Conservation (phyloP, 1,140 invertebrate species). For the Sitodiplosis mosellana region DNA sequence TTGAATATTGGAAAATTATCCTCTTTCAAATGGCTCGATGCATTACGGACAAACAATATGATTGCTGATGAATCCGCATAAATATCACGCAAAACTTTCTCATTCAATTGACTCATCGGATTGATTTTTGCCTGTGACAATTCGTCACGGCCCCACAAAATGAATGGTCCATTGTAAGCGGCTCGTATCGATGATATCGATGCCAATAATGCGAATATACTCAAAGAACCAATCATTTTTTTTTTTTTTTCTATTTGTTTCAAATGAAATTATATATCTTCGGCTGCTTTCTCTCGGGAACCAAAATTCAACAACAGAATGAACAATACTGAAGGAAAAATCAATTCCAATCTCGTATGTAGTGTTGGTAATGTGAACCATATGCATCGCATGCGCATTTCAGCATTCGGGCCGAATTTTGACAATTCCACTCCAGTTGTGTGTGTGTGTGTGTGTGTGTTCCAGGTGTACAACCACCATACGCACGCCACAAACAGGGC, state of each 20-base stretch:
- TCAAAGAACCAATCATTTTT: not conserved
- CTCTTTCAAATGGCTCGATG: constrained; percentile 6
- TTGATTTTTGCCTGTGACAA: constrained; percentile 26
- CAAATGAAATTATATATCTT: not conserved
- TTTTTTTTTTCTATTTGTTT: not conserved
- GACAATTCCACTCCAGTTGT: too few species aligned
- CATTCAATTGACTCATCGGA: constrained; percentile 27
- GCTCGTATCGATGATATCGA: constrained; percentile 7
- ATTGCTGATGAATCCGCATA: constrained; percentile 19
- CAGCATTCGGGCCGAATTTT: too few species aligned
- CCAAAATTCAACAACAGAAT: not conserved
- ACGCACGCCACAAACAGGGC: too few species aligned
- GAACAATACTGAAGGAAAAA: too few species aligned
- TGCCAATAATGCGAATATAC: not conserved
- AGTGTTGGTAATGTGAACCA: too few species aligned
- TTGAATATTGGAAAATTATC: constrained; percentile 18
- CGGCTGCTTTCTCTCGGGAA: too few species aligned
- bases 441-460: too few species aligned
- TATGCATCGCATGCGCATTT: too few species aligned
- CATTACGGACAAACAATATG: constrained; percentile 19
- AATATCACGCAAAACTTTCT: constrained; percentile 28
- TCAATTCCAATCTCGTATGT: too few species aligned
- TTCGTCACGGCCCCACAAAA: constrained; percentile 33
- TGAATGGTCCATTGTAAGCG: constrained; percentile 26
- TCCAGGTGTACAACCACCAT: too few species aligned